Conservation (phyloP, 2,888 invertebrate species). For the Furcula furcula region DNA sequence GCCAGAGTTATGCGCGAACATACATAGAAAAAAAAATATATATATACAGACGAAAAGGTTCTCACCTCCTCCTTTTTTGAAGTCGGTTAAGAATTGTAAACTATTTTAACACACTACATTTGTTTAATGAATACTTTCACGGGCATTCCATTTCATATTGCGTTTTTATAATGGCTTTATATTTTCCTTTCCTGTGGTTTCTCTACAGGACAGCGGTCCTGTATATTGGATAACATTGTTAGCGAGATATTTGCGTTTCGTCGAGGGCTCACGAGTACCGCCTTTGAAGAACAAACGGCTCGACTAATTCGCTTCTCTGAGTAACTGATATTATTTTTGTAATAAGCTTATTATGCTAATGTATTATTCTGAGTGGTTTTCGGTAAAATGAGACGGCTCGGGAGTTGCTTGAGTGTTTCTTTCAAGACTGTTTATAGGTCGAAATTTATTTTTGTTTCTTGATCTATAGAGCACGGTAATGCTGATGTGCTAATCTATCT, state of each 20-base stretch:
- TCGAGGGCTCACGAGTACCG: conserved; percentile 12
- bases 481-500: neutral
- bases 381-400: neutral
- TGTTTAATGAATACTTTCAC: too few species aligned
- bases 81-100: too few species aligned
- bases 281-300: conserved; percentile 20
- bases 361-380: neutral
- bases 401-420: neutral
- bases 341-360: conserved; percentile 8
- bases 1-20: too few species aligned
- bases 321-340: conserved; percentile 16
- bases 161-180: too few species aligned
- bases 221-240: conserved; percentile 43
- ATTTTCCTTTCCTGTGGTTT: neutral
- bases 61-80: too few species aligned
- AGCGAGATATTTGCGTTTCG: conserved; percentile 43
- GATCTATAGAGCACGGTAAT: too few species aligned
- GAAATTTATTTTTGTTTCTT: too few species aligned
- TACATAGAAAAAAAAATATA: too few species aligned
- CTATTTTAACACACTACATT: too few species aligned
- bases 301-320: conserved; percentile 9
- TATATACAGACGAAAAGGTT: too few species aligned
- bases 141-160: too few species aligned
- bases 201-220: conserved; percentile 6
- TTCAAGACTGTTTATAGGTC: too few species aligned